Percentiles rank a stretch among this genome's conserved stretches.
These are phyloP conservation scores for Dermolepida albohirtum DNA, from an alignment of 2,888 invertebrate species.

Conservation along the genomic window DNA sequence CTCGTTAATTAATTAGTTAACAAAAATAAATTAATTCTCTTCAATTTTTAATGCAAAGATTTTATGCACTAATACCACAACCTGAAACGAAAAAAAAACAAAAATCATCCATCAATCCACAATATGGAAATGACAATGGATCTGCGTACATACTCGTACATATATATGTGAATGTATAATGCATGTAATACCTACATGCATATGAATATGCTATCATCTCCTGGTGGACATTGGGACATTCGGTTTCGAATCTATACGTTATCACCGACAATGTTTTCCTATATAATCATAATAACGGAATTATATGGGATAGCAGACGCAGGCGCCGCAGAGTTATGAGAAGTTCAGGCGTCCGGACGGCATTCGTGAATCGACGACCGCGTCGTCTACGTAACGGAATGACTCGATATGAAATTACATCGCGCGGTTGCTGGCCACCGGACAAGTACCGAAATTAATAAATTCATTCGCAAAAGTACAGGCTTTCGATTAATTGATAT, in stretches of 20 bases:
- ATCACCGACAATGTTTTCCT: slow-evolving; percentile 31
- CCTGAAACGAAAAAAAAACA: too few species aligned
- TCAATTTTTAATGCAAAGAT: too few species aligned
- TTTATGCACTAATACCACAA: neutral
- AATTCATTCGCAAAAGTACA: neutral
- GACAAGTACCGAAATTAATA: slow-evolving; percentile 49
- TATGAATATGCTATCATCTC: neutral
- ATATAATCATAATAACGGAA: slow-evolving; percentile 35
- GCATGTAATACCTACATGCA: too few species aligned
- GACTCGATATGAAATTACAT: slow-evolving; percentile 51
- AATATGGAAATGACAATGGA: slow-evolving; percentile 8
- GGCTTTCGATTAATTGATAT: neutral
- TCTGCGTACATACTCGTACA: slow-evolving; percentile 1
- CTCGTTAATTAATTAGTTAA: too few species aligned
- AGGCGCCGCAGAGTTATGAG: slow-evolving; percentile 56
- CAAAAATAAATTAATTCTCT: too few species aligned
- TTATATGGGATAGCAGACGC: slow-evolving; percentile 50
- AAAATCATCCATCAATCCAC: neutral
- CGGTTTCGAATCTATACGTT: slow-evolving; percentile 26
- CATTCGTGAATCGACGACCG: slow-evolving; percentile 56
- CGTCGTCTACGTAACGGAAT: slow-evolving; percentile 54
- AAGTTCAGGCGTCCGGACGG: slow-evolving; percentile 58
- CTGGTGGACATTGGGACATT: slow-evolving; percentile 6
- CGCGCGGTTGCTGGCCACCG: slow-evolving; percentile 56
- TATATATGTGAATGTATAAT: too few species aligned